phyloP scores from a whole-genome alignment of 2,797 vertebrate species.

The Micropoecilia bifurca region DNA sequence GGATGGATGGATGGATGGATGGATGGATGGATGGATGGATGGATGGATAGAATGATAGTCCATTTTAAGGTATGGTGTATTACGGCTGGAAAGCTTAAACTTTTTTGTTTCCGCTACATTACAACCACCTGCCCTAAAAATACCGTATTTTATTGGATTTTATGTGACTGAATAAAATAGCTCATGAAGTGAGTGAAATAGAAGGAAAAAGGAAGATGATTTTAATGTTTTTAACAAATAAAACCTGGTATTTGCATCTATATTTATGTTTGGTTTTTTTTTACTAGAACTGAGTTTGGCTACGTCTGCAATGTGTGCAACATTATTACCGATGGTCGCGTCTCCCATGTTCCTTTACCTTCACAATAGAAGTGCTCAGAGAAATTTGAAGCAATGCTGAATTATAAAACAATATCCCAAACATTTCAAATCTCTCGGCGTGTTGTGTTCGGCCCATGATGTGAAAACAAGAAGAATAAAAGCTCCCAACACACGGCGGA shows the following conservation, averaged over 20 bases:
- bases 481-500: background rate
- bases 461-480: background rate
- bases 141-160: background rate
- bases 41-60: conserved; percentile 3
- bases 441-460: background rate
- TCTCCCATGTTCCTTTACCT: too few relatives aligned
- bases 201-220: background rate
- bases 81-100: background rate
- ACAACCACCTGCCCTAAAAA: background rate
- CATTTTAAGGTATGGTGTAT: background rate
- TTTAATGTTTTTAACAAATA: background rate
- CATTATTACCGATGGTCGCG: too few relatives aligned
- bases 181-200: background rate
- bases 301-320: background rate
- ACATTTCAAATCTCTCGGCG: background rate
- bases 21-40: conserved; percentile 54
- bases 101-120: background rate
- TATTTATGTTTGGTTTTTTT: background rate
- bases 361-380: background rate
- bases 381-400: background rate
- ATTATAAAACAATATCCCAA: background rate
- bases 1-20: conserved; percentile 61
- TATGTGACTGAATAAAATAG: background rate
- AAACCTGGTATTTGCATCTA: background rate
- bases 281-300: background rate